Conservation (phyloP, 2,888 invertebrate species). For the Erannis defoliaria region DNA sequence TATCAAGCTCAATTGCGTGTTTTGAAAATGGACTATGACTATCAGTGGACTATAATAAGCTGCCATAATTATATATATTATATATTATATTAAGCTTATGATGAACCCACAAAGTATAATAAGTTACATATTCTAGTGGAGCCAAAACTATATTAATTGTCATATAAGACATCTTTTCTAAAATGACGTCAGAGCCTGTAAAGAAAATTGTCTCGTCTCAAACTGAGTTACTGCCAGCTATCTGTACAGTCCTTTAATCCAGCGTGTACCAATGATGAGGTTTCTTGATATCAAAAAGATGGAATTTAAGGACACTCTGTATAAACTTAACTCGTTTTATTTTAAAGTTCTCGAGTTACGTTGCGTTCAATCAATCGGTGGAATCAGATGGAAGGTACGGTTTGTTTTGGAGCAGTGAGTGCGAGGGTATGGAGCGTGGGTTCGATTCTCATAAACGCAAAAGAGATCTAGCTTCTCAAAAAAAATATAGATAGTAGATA, state of each 20-base stretch:
- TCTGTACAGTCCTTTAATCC: conserved; percentile 19
- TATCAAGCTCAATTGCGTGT: too few relatives aligned
- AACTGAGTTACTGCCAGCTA: conserved; percentile 16
- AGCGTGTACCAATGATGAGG: conserved; percentile 38
- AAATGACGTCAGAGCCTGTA: not conserved
- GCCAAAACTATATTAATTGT: too few relatives aligned
- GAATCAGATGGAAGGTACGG: conserved; percentile 17
- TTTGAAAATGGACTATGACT: too few relatives aligned
- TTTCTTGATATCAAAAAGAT: conserved; percentile 42
- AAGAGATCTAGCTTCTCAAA: too few relatives aligned
- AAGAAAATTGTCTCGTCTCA: not conserved
- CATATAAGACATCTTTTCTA: not conserved
- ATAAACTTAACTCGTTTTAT: conserved; percentile 13
- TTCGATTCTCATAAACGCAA: not conserved
- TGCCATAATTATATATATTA: too few relatives aligned
- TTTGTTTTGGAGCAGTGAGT: not conserved
- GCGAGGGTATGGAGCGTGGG: not conserved
- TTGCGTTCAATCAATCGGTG: conserved; percentile 25
- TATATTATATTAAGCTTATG: too few relatives aligned
- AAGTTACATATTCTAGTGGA: too few relatives aligned
- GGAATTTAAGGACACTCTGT: conserved; percentile 39
- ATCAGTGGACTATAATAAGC: too few relatives aligned
- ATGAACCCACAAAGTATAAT: too few relatives aligned
- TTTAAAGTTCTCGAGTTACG: conserved; percentile 30
- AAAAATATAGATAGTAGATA: too few relatives aligned